Evolutionary conservation across 2,888 invertebrate genomes (phyloP).

Genomic region (Dynastes maya): DNA sequence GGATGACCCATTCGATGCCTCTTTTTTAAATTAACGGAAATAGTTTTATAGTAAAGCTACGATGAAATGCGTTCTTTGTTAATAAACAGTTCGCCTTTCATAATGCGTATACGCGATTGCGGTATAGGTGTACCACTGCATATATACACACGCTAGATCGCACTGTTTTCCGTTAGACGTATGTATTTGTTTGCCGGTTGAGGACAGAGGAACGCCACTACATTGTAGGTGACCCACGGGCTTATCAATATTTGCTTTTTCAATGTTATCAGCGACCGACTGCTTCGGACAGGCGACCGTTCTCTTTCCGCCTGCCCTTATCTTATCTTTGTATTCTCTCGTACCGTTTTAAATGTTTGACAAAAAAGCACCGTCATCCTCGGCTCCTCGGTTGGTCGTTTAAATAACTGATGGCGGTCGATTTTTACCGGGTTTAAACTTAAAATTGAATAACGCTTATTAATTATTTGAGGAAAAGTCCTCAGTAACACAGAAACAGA

Average conservation of each 20-base stretch:
- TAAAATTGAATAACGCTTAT: background rate
- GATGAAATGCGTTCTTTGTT: slow-evolving; percentile 32
- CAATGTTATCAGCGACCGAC: slow-evolving; percentile 62
- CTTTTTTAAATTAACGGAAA: slow-evolving; percentile 30
- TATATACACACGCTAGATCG: background rate
- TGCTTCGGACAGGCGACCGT: slow-evolving; percentile 63
- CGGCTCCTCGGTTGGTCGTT: background rate
- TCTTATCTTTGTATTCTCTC: slow-evolving; percentile 60
- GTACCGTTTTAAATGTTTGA: slow-evolving; percentile 44
- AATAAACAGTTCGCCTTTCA: background rate
- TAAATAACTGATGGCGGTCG: background rate
- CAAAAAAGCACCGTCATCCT: slow-evolving; percentile 28
- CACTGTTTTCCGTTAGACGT: background rate
- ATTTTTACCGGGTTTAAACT: background rate
- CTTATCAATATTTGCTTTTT: slow-evolving; percentile 65
- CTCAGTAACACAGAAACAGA: too few relatives aligned
- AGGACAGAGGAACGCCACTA: slow-evolving; percentile 28
- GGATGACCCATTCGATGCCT: background rate
- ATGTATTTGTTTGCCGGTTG: slow-evolving; percentile 33
- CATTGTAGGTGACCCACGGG: slow-evolving; percentile 61
- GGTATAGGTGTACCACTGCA: background rate
- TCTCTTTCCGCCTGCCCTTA: slow-evolving; percentile 61
- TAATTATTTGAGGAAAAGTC: background rate
- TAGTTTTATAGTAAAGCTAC: slow-evolving; percentile 10
- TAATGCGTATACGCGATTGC: background rate